Conservation (phyloP, 1,140 invertebrate species). For the Zaprionus ornatus region DNA sequence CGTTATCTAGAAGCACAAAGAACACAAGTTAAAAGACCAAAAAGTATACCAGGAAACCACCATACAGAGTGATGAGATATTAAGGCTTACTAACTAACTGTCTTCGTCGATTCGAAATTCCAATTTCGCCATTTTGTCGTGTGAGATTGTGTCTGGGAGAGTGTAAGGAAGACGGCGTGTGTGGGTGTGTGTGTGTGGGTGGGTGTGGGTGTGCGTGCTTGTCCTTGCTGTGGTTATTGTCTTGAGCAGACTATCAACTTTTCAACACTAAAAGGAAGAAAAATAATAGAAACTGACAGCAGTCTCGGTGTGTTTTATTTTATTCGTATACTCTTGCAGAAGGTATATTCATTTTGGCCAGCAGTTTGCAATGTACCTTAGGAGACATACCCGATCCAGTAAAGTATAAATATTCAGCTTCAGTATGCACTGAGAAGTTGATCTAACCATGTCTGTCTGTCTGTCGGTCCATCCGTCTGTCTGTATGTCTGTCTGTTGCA, state of each 20-base stretch:
- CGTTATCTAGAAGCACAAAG: slow-evolving; percentile 80
- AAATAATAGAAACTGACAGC: slow-evolving; percentile 9
- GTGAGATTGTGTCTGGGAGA: not conserved
- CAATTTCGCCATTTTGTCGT: slow-evolving; percentile 54
- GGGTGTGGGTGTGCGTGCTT: slow-evolving; percentile 6
- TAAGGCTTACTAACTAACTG: slow-evolving; percentile 20
- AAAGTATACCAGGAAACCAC: slow-evolving; percentile 69
- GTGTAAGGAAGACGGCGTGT: not conserved
- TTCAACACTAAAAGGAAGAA: not conserved
- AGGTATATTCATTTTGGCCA: too few species aligned
- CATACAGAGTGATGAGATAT: slow-evolving; percentile 33
- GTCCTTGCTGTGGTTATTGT: slow-evolving; percentile 38
- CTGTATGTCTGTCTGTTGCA: too few species aligned
- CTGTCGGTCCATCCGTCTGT: too few species aligned
- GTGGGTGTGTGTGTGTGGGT: slow-evolving; percentile 1
- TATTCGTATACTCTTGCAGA: not conserved
- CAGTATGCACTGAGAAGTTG: too few species aligned
- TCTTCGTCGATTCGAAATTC: slow-evolving; percentile 55
- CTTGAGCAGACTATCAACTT: slow-evolving; percentile 10
- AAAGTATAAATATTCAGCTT: too few species aligned
- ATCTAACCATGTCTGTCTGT: too few species aligned
- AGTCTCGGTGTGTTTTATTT: not conserved
- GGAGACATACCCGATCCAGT: too few species aligned
- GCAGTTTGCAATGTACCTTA: too few species aligned
- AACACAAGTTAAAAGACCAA: slow-evolving; percentile 78